These are phyloP conservation scores for Calameuta filiformis DNA, from an alignment of 2,888 invertebrate genomes.

Conservation along the genomic window DNA sequence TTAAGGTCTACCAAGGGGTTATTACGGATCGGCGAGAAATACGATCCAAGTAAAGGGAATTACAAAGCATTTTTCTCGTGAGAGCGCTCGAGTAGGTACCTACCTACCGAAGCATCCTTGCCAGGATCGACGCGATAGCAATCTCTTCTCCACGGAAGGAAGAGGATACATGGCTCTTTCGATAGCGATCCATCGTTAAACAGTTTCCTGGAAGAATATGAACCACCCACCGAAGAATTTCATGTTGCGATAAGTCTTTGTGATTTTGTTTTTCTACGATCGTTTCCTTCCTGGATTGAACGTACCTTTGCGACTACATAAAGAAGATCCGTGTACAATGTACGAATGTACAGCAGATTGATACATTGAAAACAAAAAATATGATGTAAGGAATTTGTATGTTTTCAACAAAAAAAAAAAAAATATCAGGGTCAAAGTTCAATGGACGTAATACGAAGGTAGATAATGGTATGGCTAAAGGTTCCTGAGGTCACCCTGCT, in stretches of 20 bases:
- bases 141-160: neutral
- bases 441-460: neutral
- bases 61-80: neutral
- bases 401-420: neutral
- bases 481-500: neutral
- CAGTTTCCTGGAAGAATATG: neutral
- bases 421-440: neutral
- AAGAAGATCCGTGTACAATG: neutral
- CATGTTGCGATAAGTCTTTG: neutral
- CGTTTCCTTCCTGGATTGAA: neutral
- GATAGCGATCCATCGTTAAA: neutral
- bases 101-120: neutral
- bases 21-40: conserved; percentile 6
- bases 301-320: neutral
- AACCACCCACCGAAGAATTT: neutral
- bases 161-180: neutral
- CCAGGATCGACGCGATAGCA: neutral
- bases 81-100: neutral
- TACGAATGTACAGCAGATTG: neutral
- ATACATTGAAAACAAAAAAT: neutral
- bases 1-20: neutral
- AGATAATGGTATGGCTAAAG: neutral
- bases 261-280: conserved; percentile 13
- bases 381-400: neutral
- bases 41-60: neutral